These are phyloP conservation scores for Parasteatoda tepidariorum DNA, from an alignment of 1,140 invertebrate species.

Conservation along the genomic window DNA sequence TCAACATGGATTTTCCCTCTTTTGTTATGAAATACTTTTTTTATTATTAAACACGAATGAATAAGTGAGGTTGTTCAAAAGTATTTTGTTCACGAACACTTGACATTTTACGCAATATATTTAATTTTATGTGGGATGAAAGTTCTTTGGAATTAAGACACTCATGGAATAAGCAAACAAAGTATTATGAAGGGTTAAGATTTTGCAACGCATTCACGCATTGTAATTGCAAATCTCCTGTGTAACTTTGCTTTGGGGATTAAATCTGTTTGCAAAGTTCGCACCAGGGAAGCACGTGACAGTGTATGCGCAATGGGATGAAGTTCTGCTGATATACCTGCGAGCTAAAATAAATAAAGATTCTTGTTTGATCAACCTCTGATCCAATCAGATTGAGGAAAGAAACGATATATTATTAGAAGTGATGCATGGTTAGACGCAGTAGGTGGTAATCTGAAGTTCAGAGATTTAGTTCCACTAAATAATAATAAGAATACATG, in stretches of 20 bases:
- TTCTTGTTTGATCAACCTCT: conserved; percentile 10
- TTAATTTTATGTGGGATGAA: too few species aligned
- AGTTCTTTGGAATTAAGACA: conserved; percentile 30
- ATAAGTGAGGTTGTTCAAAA: too few species aligned
- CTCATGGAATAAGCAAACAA: not conserved
- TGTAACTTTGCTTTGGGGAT: conserved; percentile 34
- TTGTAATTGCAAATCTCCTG: conserved; percentile 42
- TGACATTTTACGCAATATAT: too few species aligned
- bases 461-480: not conserved
- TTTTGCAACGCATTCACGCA: not conserved
- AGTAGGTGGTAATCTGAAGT: not conserved
- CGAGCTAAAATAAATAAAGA: conserved; percentile 11
- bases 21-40: too few species aligned
- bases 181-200: conserved; percentile 29
- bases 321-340: conserved; percentile 22
- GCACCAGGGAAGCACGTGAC: not conserved
- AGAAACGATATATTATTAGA: too few species aligned
- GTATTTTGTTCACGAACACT: too few species aligned
- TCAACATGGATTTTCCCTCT: too few species aligned
- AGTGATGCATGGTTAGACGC: too few species aligned
- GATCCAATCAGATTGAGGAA: conserved; percentile 14
- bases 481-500: too few species aligned
- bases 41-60: too few species aligned
- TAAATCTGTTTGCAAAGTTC: conserved; percentile 21
- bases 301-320: conserved; percentile 7